phyloP scores from a whole-genome alignment of 2,888 invertebrate genomes.

The Caenorhabditis sp. region DNA sequence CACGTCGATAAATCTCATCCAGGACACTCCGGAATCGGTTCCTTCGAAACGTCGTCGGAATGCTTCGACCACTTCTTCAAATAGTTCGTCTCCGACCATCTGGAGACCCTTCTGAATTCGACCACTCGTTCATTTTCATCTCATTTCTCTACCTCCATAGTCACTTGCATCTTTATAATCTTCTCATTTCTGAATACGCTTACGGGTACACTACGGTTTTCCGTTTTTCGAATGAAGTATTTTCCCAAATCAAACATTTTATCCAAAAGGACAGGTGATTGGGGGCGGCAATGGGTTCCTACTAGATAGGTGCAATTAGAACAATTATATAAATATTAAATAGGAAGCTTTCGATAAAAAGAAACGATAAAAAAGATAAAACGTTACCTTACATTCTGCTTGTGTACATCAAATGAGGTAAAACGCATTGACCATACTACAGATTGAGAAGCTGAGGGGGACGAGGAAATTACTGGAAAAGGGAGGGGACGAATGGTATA shows the following conservation, averaged over 20 bases:
- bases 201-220: constrained; percentile 35
- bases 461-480: constrained; percentile 1
- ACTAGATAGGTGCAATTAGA: constrained; percentile 23
- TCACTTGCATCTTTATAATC: constrained; percentile 2
- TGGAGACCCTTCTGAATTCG: constrained; percentile 57
- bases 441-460: not conserved
- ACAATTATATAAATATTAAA: not conserved
- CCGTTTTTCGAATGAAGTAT: constrained; percentile 1
- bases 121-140: not conserved
- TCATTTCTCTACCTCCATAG: constrained; percentile 32
- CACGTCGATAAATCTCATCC: constrained; percentile 44
- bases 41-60: constrained; percentile 44
- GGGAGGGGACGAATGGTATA: not conserved
- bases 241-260: not conserved
- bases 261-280: not conserved
- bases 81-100: constrained; percentile 61
- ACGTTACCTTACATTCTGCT: constrained; percentile 58
- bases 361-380: constrained; percentile 46
- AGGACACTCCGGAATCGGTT: constrained; percentile 54
- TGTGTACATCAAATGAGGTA: constrained; percentile 43
- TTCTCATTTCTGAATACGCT: not conserved
- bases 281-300: not conserved
- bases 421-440: constrained; percentile 32
- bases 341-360: constrained; percentile 13
- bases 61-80: constrained; percentile 48